A percentile compares a stretch with the other conserved stretches of the same genome.
phyloP scores from a whole-genome alignment of 2,113 vertebrate genomes.

The Dryoscopus gambensis region DNA sequence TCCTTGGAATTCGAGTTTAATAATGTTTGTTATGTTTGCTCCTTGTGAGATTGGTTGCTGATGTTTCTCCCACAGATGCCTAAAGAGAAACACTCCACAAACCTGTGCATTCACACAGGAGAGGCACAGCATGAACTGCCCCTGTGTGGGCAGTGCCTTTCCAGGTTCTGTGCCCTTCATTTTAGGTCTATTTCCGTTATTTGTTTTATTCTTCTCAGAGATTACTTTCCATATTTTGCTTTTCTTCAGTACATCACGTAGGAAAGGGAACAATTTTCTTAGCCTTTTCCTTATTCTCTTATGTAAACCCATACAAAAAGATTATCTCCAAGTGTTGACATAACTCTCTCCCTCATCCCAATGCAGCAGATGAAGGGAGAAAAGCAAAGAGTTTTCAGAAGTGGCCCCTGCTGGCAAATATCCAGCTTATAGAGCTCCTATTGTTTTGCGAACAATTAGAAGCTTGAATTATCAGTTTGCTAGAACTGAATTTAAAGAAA shows the following conservation, averaged over 20 bases:
- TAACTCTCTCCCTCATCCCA: background rate
- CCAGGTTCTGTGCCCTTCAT: background rate
- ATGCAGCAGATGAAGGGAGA: background rate
- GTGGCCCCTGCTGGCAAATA: constrained; percentile 5
- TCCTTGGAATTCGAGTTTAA: background rate
- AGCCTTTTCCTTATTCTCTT: background rate
- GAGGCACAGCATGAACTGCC: background rate
- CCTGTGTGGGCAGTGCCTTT: background rate
- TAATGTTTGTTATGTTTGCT: background rate
- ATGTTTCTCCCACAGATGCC: background rate
- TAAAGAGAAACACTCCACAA: background rate
- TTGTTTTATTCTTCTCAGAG: background rate
- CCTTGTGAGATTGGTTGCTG: background rate
- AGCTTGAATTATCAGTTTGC: background rate
- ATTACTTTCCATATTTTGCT: background rate
- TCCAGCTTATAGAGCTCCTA: constrained; percentile 6
- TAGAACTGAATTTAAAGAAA: background rate
- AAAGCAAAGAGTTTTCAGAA: constrained; percentile 21
- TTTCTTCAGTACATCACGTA: background rate
- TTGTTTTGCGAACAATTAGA: constrained; percentile 30
- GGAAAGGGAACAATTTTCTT: background rate
- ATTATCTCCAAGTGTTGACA: constrained; percentile 16
- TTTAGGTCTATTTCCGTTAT: background rate
- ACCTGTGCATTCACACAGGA: background rate
- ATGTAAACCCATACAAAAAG: background rate